A percentile compares a stretch with the other conserved stretches of the same genome.
Conservation (phyloP, 64 coral and sea anemone genomes). For the Astreopora myriophthalma region DNA sequence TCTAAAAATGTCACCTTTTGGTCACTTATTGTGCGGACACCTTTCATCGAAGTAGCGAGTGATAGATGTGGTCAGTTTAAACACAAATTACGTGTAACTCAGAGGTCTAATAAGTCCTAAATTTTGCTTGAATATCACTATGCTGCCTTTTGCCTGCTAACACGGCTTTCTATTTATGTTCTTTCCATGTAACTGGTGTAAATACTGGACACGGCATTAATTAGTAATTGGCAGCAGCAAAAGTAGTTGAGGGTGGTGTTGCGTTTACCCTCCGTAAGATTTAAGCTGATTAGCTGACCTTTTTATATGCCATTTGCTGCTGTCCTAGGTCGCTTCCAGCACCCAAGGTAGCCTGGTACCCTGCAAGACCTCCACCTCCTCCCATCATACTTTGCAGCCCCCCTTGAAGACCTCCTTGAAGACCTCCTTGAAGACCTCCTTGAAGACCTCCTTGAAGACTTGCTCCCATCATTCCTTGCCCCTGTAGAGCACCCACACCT, state of each 20-base stretch:
- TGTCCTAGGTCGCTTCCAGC: slow-evolving; percentile 7
- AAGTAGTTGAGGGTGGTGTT: too few species aligned
- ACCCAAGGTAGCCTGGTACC: neutral
- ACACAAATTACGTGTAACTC: too few species aligned
- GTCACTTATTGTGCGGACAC: too few species aligned
- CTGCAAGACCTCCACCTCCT: slow-evolving; percentile 12
- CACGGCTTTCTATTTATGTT: too few species aligned
- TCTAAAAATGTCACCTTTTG: too few species aligned
- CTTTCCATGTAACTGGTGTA: too few species aligned
- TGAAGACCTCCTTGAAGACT: slow-evolving; percentile 42
- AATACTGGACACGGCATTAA: neutral
- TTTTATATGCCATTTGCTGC: slow-evolving; percentile 48
- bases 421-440: slow-evolving; percentile 18
- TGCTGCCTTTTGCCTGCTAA: too few species aligned
- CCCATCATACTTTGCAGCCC: slow-evolving; percentile 24
- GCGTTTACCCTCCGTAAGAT: neutral
- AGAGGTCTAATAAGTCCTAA: too few species aligned
- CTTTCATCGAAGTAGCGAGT: too few species aligned
- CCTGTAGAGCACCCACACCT: neutral
- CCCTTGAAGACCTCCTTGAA: slow-evolving; percentile 8
- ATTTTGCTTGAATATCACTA: too few species aligned
- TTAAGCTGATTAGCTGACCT: neutral
- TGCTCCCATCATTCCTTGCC: slow-evolving; percentile 20
- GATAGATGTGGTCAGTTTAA: too few species aligned
- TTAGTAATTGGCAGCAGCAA: neutral